Conservation (phyloP, 2,888 invertebrate genomes). For the Alloscopus bannaensis region DNA sequence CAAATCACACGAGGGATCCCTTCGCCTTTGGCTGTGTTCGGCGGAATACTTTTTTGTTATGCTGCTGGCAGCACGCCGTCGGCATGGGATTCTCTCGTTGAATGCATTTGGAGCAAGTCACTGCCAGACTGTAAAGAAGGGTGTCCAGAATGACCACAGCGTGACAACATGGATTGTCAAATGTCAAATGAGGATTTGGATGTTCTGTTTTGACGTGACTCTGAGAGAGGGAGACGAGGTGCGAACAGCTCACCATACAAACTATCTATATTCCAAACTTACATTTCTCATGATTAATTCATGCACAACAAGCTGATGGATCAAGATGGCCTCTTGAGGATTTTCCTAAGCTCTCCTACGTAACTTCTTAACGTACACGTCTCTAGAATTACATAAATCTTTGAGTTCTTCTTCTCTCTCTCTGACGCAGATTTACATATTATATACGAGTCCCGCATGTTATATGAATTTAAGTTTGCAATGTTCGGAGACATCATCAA, state of each 20-base stretch:
- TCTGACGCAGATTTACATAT: too few relatives aligned
- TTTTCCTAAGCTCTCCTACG: constrained; percentile 41
- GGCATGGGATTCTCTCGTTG: constrained; percentile 24
- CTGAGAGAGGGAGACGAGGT: neutral
- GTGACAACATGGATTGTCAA: too few relatives aligned
- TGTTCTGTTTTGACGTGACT: neutral
- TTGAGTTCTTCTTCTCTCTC: too few relatives aligned
- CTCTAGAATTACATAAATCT: constrained; percentile 15
- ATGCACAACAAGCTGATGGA: constrained; percentile 27
- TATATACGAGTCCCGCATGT: too few relatives aligned
- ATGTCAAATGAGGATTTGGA: neutral
- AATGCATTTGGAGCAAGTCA: constrained; percentile 72
- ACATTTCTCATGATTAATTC: constrained; percentile 7
- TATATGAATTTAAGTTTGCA: too few relatives aligned
- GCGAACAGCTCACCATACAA: neutral
- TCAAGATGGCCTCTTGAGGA: constrained; percentile 53
- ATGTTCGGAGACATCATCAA: too few relatives aligned
- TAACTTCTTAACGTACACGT: constrained; percentile 11
- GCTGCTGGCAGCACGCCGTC: neutral
- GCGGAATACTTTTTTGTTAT: too few relatives aligned
- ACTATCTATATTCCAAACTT: neutral
- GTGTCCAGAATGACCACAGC: constrained; percentile 52
- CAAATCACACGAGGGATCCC: too few relatives aligned
- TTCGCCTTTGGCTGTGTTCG: too few relatives aligned
- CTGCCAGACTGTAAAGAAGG: constrained; percentile 74